Evolutionary conservation across 2,888 invertebrate species (phyloP), one percentile per base, ranked within the genome.

Genomic region (Cremastinae sp.): DNA sequence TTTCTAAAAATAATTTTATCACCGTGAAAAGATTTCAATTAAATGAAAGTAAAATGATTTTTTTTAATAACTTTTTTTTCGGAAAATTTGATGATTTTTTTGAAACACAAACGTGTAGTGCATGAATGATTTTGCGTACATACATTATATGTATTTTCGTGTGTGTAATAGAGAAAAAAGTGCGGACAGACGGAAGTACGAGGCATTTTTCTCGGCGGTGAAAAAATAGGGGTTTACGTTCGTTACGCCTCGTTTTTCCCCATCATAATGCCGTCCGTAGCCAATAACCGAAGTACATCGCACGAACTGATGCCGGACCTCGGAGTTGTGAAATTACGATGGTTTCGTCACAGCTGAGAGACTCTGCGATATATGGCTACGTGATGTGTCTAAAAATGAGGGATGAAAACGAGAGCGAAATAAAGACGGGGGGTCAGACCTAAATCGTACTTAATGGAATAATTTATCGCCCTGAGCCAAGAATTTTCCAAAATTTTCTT

Each of bases 231-330:
- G 28, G 28, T 28, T 2, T 12, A 18, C 53, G 62, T n/a, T 47
- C 64, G 74, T 74, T 68, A 77, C 76, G 73, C 77, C 77, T 77
- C 73, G 77, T 74, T 77, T 77, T 77, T 77, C 70, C 73, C 65
- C 70, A 77, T 77, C 65, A 74, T 74, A 77, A 77, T 74, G 66
- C 65, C 77, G 73, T 77, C 73, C 73, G 77, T 77, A 77, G 70
- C 77, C 77, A 74, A 77, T 77, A 77, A 77, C 73, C 61, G 61
- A 38, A n/a, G 70, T 36, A 75, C 68, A 58, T 58, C 73, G 66
- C 77, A 77, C 54, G 66, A 74, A 69, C 70, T 66, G 61, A 77
- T 70, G 73, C 73, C 38, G 22, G 62, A 12, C 43, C 62, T 34
- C 62, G 36, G 43, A 66, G 66, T 56, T 69, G 59, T 56, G 70